Percentiles rank a stretch among this genome's conserved stretches.
Conservation (phyloP, 1,140 invertebrate genomes). For the Penaeus chinensis region DNA sequence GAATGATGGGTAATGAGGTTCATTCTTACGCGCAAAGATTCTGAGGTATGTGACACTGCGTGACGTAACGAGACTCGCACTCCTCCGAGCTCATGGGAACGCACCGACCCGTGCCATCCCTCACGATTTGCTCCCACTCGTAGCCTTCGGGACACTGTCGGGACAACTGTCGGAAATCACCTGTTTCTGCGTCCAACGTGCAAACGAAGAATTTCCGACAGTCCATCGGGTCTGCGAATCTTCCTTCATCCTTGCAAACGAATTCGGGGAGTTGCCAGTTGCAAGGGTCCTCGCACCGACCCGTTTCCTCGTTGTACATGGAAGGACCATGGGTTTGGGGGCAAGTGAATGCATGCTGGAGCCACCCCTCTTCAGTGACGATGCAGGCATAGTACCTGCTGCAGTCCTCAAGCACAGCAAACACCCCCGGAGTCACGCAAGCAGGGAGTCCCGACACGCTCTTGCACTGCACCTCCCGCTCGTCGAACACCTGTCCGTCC, state of each 20-base stretch:
- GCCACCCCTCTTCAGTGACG: conserved; percentile 20
- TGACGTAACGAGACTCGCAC: neutral
- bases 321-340: neutral
- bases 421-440: conserved; percentile 5
- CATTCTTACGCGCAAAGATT: neutral
- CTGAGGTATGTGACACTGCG: conserved; percentile 2
- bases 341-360: conserved; percentile 23
- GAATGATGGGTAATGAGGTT: too few relatives aligned
- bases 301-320: conserved; percentile 22
- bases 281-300: conserved; percentile 19
- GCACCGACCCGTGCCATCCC: conserved; percentile 5
- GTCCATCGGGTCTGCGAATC: conserved; percentile 23
- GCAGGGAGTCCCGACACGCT: conserved; percentile 14
- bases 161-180: neutral
- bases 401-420: conserved; percentile 7
- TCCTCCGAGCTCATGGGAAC: neutral
- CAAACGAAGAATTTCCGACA: conserved; percentile 30
- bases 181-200: neutral
- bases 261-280: neutral
- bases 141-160: conserved; percentile 28
- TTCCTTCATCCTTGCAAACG: neutral
- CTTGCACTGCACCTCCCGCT: neutral
- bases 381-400: conserved; percentile 30
- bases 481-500: conserved; percentile 8
- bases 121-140: conserved; percentile 33